A percentile compares a stretch with the other conserved stretches of the same genome.
phyloP scores from a whole-genome alignment of 2,888 invertebrate genomes.

The Syrphus vitripennis region DNA sequence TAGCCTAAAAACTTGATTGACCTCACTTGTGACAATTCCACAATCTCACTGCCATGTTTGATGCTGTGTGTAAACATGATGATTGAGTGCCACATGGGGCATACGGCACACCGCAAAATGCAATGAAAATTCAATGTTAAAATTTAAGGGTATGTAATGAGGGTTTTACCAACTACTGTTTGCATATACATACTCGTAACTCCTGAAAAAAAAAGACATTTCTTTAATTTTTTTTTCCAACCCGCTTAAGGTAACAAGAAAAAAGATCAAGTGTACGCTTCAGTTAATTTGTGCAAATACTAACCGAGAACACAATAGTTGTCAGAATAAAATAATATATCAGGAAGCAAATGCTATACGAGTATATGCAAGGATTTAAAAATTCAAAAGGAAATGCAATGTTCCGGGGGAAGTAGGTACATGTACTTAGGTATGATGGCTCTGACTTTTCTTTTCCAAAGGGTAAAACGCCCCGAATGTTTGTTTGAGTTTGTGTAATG shows the following conservation, averaged over 20 bases:
- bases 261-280: constrained; percentile 70
- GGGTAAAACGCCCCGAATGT: constrained; percentile 20
- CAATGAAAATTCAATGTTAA: constrained; percentile 28
- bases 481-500: constrained; percentile 29
- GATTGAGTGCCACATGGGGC: constrained; percentile 28
- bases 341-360: too few relatives aligned
- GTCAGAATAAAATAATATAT: neutral
- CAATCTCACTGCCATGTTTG: neutral
- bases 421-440: too few relatives aligned
- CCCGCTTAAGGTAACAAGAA: constrained; percentile 25
- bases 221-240: constrained; percentile 2
- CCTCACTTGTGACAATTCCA: constrained; percentile 26
- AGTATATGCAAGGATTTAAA: neutral
- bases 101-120: constrained; percentile 26
- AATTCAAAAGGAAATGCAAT: constrained; percentile 41
- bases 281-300: constrained; percentile 70
- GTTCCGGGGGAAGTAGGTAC: neutral
- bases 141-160: neutral
- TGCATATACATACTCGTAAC: too few relatives aligned
- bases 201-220: constrained; percentile 17
- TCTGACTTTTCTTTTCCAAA: constrained; percentile 21
- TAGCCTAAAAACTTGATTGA: neutral
- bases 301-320: constrained; percentile 35
- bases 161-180: constrained; percentile 23
- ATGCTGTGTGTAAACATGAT: constrained; percentile 29